These are phyloP conservation scores for Metopia argyrocephala DNA, from an alignment of 2,888 invertebrate species.

Conservation along the genomic window DNA sequence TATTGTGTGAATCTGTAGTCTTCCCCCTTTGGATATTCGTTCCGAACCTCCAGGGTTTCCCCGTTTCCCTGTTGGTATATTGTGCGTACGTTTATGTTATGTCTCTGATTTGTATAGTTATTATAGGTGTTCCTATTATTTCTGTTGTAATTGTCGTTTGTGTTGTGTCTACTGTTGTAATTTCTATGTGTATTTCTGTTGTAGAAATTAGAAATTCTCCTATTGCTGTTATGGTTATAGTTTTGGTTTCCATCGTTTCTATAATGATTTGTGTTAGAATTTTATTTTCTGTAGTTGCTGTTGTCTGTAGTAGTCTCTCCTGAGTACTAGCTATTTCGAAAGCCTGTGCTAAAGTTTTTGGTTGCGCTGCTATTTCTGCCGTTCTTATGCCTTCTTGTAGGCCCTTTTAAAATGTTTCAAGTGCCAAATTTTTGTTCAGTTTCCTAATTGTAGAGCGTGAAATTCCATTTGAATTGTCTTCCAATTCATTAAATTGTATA, in stretches of 20 bases:
- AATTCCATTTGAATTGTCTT: too few relatives aligned
- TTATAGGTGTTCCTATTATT: neutral
- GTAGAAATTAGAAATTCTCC: neutral
- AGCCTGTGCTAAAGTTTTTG: neutral
- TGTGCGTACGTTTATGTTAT: neutral
- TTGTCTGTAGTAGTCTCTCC: too few relatives aligned
- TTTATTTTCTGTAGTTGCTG: neutral
- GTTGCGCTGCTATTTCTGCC: conserved; percentile 1
- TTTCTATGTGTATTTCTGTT: neutral
- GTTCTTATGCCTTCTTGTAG: neutral
- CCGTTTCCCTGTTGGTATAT: neutral
- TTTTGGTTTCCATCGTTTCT: neutral
- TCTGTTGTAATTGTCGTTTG: neutral
- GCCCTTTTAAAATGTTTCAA: neutral
- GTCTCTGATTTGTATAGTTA: neutral
- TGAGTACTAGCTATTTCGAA: too few relatives aligned
- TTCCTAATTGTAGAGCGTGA: too few relatives aligned
- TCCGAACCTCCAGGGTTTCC: neutral
- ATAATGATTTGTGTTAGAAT: neutral
- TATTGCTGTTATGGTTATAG: neutral
- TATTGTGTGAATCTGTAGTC: neutral
- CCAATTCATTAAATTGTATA: neutral
- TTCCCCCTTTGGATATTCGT: neutral
- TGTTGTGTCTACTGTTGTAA: neutral
- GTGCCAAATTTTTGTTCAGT: too few relatives aligned